Evolutionary conservation across 92 coral and sea anemone species (phyloP).

Genomic region (Palythoa caribaeorum): DNA sequence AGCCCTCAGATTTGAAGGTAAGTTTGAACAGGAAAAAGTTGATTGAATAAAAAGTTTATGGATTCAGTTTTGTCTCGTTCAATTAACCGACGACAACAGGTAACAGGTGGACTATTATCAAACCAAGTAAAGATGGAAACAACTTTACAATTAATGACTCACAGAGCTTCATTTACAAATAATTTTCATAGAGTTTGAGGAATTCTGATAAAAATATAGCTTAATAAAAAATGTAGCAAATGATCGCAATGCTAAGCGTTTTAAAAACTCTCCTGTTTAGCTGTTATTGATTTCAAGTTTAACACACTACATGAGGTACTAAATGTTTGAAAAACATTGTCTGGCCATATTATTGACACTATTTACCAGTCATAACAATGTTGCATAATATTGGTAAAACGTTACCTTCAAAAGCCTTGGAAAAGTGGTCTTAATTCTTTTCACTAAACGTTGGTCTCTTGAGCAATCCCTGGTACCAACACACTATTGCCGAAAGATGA

Average conservation of each 20-base stretch:
- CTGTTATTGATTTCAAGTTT: neutral
- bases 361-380: neutral
- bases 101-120: neutral
- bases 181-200: neutral
- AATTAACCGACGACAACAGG: slow-evolving; percentile 12
- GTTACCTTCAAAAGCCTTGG: neutral
- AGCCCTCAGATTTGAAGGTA: neutral
- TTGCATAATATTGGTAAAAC: neutral
- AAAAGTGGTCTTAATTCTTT: neutral
- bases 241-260: neutral
- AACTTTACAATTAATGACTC: neutral
- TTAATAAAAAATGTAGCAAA: neutral
- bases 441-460: neutral
- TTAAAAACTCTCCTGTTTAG: neutral
- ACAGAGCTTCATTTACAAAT: neutral
- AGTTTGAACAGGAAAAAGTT: neutral
- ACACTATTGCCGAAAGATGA: neutral
- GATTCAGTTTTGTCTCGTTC: slow-evolving; percentile 52
- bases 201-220: neutral
- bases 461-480: neutral
- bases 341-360: neutral
- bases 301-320: neutral
- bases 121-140: neutral
- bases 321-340: neutral
- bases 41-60: slow-evolving; percentile 46